Evolutionary conservation across 1,140 invertebrate genomes (phyloP).

Genomic region (Dreissena rostriformis): DNA sequence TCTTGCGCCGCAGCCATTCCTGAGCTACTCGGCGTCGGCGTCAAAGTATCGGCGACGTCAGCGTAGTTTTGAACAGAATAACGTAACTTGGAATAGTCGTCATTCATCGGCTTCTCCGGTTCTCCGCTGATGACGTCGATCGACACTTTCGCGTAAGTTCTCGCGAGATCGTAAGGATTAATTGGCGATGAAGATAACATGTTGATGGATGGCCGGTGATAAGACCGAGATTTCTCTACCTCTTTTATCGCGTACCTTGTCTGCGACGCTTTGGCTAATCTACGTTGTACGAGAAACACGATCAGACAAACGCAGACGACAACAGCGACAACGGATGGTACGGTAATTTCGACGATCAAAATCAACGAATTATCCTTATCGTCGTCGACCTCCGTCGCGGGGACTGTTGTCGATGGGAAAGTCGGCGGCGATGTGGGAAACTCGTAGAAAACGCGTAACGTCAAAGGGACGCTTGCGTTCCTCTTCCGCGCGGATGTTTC

Average conservation of each 20-base stretch:
- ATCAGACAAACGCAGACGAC: not conserved
- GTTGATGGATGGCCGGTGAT: not conserved
- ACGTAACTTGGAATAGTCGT: not conserved
- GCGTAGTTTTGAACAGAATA: no score
- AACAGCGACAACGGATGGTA: not conserved
- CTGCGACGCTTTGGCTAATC: slow-evolving; percentile 1
- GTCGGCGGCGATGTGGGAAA: not conserved
- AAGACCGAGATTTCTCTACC: slow-evolving; percentile 2
- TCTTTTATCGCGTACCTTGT: slow-evolving; percentile 7
- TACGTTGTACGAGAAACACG: not conserved
- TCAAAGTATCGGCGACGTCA: no score
- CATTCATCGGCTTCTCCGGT: not conserved
- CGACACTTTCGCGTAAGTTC: not conserved
- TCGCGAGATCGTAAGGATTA: slow-evolving; percentile 9
- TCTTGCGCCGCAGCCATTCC: not conserved
- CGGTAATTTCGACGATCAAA: slow-evolving; percentile 13
- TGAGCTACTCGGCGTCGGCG: not conserved
- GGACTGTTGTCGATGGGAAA: not conserved
- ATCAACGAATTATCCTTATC: not conserved
- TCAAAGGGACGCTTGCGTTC: not conserved
- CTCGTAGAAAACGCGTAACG: slow-evolving; percentile 1
- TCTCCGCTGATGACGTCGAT: not conserved
- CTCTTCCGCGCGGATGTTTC: not conserved
- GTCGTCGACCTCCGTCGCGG: not conserved
- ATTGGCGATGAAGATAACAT: slow-evolving; percentile 17